phyloP scores from a whole-genome alignment of 2,113 vertebrate genomes.

The Leuciscus idus region DNA sequence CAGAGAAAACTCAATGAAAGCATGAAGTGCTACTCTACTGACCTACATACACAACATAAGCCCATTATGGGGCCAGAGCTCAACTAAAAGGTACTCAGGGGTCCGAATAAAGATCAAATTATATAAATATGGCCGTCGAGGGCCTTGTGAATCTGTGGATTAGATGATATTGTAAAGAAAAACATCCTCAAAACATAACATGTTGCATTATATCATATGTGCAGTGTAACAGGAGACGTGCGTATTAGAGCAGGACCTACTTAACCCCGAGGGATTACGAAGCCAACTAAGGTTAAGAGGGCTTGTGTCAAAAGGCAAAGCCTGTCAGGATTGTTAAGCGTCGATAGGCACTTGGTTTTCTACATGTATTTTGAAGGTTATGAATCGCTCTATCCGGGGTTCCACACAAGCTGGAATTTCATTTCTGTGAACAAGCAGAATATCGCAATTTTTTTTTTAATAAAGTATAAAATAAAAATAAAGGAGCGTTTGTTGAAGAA shows the following conservation, averaged over 20 bases:
- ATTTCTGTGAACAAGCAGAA: no score
- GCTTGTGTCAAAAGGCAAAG: slow-evolving; percentile 9
- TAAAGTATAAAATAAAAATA: no score
- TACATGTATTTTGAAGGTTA: background rate
- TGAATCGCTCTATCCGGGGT: no score
- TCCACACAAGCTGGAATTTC: no score
- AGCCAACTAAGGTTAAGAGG: background rate
- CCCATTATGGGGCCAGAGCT: background rate
- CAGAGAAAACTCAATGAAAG: background rate
- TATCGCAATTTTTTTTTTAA: no score
- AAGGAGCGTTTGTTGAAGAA: no score
- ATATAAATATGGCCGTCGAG: background rate
- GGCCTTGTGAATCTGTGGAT: background rate
- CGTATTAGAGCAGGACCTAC: background rate
- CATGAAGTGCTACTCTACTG: background rate
- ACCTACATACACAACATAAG: slow-evolving; percentile 1
- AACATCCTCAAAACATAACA: background rate
- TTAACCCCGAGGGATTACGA: background rate
- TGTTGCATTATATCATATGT: background rate
- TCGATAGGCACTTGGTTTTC: background rate
- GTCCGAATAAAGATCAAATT: background rate
- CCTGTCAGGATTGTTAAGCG: background rate
- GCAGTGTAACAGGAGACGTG: background rate
- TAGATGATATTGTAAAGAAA: background rate
- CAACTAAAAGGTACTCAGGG: background rate